A percentile compares a stretch with the other conserved stretches of the same genome.
Evolutionary conservation across 2,888 invertebrate species (phyloP).

Genomic region (Crematogaster levior): DNA sequence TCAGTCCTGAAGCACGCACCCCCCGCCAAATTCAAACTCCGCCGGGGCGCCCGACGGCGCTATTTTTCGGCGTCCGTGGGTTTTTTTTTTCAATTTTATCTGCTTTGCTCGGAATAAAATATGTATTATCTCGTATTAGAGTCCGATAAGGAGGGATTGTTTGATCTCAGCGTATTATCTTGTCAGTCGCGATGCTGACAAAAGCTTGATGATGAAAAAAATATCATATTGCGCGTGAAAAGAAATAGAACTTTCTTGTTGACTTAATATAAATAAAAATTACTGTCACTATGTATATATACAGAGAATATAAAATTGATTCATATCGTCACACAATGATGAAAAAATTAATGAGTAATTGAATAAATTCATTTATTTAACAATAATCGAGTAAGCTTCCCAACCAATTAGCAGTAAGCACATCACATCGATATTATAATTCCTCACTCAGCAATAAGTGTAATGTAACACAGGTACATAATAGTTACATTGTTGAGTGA

Average conservation of each 20-base stretch:
- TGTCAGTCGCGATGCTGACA: not conserved
- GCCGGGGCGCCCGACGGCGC: not conserved
- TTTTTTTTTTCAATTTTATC: not conserved
- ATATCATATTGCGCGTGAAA: not conserved
- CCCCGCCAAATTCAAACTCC: conserved; percentile 78
- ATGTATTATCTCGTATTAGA: too few species aligned
- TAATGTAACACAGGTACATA: too few species aligned
- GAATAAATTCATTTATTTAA: too few species aligned
- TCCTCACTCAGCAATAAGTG: too few species aligned
- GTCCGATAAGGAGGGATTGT: too few species aligned
- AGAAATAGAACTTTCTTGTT: not conserved
- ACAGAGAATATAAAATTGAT: too few species aligned
- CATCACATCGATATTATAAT: too few species aligned
- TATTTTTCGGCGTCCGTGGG: not conserved
- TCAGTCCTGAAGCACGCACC: conserved; percentile 73
- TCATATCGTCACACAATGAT: conserved; percentile 1
- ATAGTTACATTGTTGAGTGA: too few species aligned
- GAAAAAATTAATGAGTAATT: conserved; percentile 47
- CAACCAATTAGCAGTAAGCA: too few species aligned
- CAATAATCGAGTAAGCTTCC: too few species aligned
- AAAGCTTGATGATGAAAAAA: not conserved
- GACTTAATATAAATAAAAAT: not conserved
- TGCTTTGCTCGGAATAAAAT: not conserved
- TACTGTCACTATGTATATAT: not conserved
- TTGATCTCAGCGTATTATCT: too few species aligned